Evolutionary conservation across 92 coral and sea anemone genomes (phyloP).

Genomic region (Zoanthus sansibaricus): DNA sequence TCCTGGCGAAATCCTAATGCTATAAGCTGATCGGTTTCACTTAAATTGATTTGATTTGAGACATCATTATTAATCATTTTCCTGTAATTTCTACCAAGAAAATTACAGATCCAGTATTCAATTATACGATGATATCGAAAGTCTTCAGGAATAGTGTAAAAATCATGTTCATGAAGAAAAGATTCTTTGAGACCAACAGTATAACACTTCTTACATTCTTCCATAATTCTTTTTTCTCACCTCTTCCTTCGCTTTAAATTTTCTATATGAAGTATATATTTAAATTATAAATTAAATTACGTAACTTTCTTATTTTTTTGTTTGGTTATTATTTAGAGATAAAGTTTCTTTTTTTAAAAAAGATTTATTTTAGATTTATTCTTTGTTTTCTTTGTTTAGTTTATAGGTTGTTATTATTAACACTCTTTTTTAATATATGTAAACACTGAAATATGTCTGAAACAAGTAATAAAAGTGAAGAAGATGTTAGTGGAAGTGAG

Average conservation of each 20-base stretch:
- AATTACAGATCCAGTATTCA: conserved; percentile 50
- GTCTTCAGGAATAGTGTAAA: conserved; percentile 36
- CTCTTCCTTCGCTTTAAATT: neutral
- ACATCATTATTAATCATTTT: neutral
- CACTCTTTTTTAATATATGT: neutral
- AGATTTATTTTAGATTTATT: neutral
- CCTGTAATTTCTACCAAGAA: conserved; percentile 15
- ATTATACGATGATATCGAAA: conserved; percentile 24
- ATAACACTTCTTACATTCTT: neutral
- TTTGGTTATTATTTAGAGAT: too few relatives aligned
- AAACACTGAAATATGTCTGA: neutral
- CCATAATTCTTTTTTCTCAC: too few relatives aligned
- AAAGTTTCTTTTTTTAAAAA: too few relatives aligned
- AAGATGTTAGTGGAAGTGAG: too few relatives aligned
- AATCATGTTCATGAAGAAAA: conserved; percentile 46
- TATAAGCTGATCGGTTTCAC: conserved; percentile 29
- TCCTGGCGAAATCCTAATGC: conserved; percentile 52
- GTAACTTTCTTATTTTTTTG: neutral
- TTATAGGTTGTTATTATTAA: too few relatives aligned
- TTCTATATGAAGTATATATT: too few relatives aligned
- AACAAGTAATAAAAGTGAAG: too few relatives aligned
- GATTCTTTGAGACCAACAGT: conserved; percentile 46
- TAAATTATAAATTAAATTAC: neutral
- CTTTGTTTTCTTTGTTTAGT: too few relatives aligned
- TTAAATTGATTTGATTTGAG: neutral